phyloP scores from a whole-genome alignment of 2,113 vertebrate genomes.

The Colistium nudipinnis region DNA sequence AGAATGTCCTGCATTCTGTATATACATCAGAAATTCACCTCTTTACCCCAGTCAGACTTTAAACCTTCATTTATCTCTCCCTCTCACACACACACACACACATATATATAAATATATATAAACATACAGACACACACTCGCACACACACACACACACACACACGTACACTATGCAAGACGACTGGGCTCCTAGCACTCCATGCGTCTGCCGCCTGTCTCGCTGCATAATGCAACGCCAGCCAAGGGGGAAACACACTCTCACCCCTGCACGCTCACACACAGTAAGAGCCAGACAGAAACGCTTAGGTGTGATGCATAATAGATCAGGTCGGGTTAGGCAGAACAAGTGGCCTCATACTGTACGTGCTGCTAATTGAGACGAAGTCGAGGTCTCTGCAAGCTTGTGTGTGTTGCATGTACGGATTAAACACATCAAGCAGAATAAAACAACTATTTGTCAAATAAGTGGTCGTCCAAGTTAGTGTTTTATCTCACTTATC shows the following conservation, averaged over 20 bases:
- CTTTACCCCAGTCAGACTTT: neutral
- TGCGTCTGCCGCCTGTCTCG: conserved; percentile 26
- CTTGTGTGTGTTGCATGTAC: conserved; percentile 1
- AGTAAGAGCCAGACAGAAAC: neutral
- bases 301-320: conserved; percentile 28
- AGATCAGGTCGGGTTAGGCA: conserved; percentile 26
- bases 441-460: conserved; percentile 8
- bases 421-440: conserved; percentile 22
- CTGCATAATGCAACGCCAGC: conserved; percentile 30
- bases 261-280: neutral
- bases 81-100: conserved; percentile 9
- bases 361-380: conserved; percentile 42
- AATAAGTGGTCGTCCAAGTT: neutral
- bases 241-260: conserved; percentile 13
- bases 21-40: neutral
- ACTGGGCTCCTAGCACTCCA: neutral
- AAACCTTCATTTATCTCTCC: neutral
- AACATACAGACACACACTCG: conserved; percentile 10
- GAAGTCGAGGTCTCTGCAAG: neutral
- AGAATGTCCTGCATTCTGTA: neutral
- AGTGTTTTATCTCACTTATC: conserved; percentile 18
- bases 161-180: neutral
- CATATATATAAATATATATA: neutral
- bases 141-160: conserved; percentile 11
- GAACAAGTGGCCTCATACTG: conserved; percentile 24